phyloP scores from a whole-genome alignment of 2,888 invertebrate genomes.

The Heterodera filipjevi region DNA sequence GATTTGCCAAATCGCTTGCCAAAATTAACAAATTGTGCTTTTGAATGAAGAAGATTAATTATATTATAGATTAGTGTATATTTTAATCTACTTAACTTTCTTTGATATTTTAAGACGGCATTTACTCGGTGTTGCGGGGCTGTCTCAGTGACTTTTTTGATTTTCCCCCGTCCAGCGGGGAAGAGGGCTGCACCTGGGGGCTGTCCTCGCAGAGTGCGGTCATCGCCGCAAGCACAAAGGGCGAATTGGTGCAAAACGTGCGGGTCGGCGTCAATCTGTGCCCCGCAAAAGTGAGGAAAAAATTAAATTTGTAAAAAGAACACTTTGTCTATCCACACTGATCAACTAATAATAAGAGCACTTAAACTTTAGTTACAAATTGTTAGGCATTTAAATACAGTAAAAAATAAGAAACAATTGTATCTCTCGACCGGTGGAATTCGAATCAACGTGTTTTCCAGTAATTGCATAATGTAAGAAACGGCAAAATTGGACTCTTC shows the following conservation, averaged over 20 bases:
- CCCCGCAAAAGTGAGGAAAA: neutral
- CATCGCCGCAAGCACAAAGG: neutral
- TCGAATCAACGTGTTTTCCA: too few species aligned
- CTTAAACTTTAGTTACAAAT: too few species aligned
- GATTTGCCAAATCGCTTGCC: too few species aligned
- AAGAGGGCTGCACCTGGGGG: conserved; percentile 3
- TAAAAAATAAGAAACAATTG: too few species aligned
- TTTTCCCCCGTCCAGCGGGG: neutral
- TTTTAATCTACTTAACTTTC: too few species aligned
- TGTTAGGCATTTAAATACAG: too few species aligned
- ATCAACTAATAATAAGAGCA: neutral
- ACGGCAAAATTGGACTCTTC: too few species aligned
- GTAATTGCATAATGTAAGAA: too few species aligned
- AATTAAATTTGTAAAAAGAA: neutral
- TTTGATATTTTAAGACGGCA: conserved; percentile 8
- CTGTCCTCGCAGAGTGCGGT: conserved; percentile 3
- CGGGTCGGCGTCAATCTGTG: conserved; percentile 13
- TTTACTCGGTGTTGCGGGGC: conserved; percentile 23
- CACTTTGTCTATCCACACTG: neutral
- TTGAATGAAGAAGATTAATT: too few species aligned
- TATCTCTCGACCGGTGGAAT: too few species aligned
- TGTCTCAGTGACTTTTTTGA: conserved; percentile 21
- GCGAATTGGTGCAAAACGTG: neutral
- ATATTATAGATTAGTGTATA: too few species aligned
- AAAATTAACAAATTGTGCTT: too few species aligned